A percentile compares a stretch with the other conserved stretches of the same genome.
Conservation (phyloP, 2,113 vertebrate species). For the Orcinus orca region DNA sequence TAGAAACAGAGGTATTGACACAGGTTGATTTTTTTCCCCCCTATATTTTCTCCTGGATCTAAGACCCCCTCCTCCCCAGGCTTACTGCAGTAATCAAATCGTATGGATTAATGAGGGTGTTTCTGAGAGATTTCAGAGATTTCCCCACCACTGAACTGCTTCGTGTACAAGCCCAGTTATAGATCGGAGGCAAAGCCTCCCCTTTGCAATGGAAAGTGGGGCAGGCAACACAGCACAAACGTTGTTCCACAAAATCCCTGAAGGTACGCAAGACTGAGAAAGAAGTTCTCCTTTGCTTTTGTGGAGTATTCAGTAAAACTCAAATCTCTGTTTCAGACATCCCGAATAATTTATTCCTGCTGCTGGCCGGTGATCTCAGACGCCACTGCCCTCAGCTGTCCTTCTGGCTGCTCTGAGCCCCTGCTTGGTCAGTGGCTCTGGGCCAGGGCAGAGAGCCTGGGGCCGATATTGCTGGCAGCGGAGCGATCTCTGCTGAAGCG, state of each 20-base stretch:
- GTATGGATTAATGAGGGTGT: not conserved
- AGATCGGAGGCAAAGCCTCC: not conserved
- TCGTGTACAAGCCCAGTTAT: rapidly evolving
- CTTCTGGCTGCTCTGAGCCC: not conserved
- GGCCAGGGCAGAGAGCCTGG: rapidly evolving
- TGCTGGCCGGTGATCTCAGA: rapidly evolving
- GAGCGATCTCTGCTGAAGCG: not conserved
- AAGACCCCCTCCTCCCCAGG: not conserved
- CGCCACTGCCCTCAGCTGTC: not conserved
- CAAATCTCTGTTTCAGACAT: not conserved
- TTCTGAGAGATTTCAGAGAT: not conserved
- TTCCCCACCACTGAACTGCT: not conserved
- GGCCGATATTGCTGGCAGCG: not conserved
- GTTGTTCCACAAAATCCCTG: not conserved
- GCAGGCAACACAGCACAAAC: not conserved
- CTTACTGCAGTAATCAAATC: too few relatives aligned
- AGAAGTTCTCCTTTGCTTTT: not conserved
- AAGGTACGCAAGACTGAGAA: not conserved
- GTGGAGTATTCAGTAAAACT: not conserved
- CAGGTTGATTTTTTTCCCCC: rapidly evolving
- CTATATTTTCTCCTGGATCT: not conserved
- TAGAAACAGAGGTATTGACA: not conserved
- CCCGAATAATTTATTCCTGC: not conserved
- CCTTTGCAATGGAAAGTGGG: not conserved
- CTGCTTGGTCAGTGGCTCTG: not conserved